Base-by-base conservation (phyloP, 2,797 vertebrate species). In the Aulostomus chinensis region DNA sequence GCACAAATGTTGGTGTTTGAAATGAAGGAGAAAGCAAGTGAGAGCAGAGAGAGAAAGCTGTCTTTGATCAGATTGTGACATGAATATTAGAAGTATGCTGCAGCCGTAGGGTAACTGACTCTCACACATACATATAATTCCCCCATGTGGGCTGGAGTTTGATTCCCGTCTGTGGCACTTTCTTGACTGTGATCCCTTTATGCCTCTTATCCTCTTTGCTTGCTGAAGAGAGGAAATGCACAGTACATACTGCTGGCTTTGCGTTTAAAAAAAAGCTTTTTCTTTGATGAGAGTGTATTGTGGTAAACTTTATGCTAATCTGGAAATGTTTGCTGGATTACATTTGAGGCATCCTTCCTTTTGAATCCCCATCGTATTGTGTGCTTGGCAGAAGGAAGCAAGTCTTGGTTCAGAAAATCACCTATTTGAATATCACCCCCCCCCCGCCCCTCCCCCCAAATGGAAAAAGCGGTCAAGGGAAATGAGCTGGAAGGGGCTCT, bases 221-320 rank as follows among this genome's bases (percentile, higher is more conserved):
- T 2, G 17, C 34, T 52, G 42, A 62, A 51, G 34, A 64, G 50
- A 46, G 34, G 38, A 35, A 52, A 46, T 58, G 33, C 56, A 53
- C 29, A 31, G 24, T 24, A 41, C 55, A 62, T 18, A 68, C 62
- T 3, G 14, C 54, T 58, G 56, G 47, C 48, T 81, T 64, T 67
- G 28, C 32, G 58, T 67, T 40, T 11, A 22, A 47, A 30, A 31
- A 59, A 43, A 59, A 40, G 37, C 8, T 20, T 45, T 58, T 54
- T 58, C 61, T 66, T 68, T 78, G 72, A 78, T 73, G 55, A 61
- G 16, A 4, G 13, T 37, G 25, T 56, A 59, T 67, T 70, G 57
- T 71, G 46, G 52, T 79, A 72, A 80, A 81, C 57, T 58, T 74
- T 72, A 81, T 80, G 76, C 59, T 73, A 78, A 86, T 79, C 62